Percentiles rank a stretch among this genome's conserved stretches.
These are phyloP conservation scores for Tetraneura akinire DNA, from an alignment of 1,140 invertebrate species.

Conservation along the genomic window DNA sequence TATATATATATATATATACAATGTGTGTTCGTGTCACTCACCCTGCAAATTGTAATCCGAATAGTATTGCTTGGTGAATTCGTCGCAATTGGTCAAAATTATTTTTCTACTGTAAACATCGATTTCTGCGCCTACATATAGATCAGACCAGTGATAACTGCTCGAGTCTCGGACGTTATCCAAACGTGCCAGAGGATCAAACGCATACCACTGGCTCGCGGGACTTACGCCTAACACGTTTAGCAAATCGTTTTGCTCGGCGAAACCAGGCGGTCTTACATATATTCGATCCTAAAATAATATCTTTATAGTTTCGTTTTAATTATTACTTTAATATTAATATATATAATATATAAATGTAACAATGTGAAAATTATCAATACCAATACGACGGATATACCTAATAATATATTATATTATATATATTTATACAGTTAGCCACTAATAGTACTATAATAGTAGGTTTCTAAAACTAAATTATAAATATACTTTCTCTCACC, in stretches of 20 bases:
- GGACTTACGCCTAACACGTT: slow-evolving; percentile 21
- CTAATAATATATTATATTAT: too few relatives aligned
- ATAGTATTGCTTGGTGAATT: slow-evolving; percentile 32
- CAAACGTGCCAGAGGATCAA: background rate
- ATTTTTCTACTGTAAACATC: slow-evolving; percentile 27
- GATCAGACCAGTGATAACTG: slow-evolving; percentile 25
- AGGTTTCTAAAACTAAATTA: too few relatives aligned
- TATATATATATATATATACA: too few relatives aligned
- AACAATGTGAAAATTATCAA: too few relatives aligned
- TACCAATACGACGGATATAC: too few relatives aligned
- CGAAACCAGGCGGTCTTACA: slow-evolving; percentile 23
- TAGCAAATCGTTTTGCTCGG: slow-evolving; percentile 25
- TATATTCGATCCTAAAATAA: slow-evolving; percentile 16
- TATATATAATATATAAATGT: too few relatives aligned
- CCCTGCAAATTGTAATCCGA: slow-evolving; percentile 9
- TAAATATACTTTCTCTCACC: too few relatives aligned
- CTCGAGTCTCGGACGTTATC: background rate
- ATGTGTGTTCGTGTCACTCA: too few relatives aligned
- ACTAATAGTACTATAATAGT: too few relatives aligned
- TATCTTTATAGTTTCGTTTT: too few relatives aligned
- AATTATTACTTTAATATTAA: too few relatives aligned
- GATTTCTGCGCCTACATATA: slow-evolving; percentile 25
- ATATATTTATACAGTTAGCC: too few relatives aligned
- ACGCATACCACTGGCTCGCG: slow-evolving; percentile 6
- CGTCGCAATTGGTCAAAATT: slow-evolving; percentile 20